These are phyloP conservation scores for Palythoa caribaeorum DNA, from an alignment of 92 coral and sea anemone species.

Conservation along the genomic window DNA sequence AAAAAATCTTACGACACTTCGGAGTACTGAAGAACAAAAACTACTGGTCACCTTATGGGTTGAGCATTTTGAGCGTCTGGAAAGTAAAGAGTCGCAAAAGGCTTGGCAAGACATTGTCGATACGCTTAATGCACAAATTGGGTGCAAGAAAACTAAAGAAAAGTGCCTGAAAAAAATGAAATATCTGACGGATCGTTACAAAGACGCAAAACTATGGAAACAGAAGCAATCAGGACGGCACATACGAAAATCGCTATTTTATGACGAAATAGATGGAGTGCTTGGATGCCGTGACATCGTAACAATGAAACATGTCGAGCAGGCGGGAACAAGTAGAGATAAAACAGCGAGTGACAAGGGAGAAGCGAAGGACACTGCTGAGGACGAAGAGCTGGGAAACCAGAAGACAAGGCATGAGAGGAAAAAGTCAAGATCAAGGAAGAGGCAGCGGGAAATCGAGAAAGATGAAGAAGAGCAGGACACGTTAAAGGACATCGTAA, in stretches of 20 bases:
- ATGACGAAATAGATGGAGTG: slow-evolving; percentile 59
- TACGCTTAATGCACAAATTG: slow-evolving; percentile 50
- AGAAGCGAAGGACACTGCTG: not conserved
- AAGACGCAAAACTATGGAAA: slow-evolving; percentile 61
- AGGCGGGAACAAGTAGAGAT: slow-evolving; percentile 45
- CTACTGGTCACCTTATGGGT: slow-evolving; percentile 61
- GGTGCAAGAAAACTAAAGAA: slow-evolving; percentile 53
- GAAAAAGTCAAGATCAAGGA: slow-evolving; percentile 33
- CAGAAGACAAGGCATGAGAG: slow-evolving; percentile 12
- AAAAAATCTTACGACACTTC: slow-evolving; percentile 47
- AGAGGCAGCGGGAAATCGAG: slow-evolving; percentile 25
- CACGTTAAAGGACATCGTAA: slow-evolving; percentile 38
- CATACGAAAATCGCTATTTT: slow-evolving; percentile 48
- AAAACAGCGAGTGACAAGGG: slow-evolving; percentile 1
- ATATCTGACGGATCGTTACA: slow-evolving; percentile 65
- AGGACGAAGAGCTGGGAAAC: slow-evolving; percentile 14
- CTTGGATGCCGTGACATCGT: slow-evolving; percentile 71
- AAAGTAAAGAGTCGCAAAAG: slow-evolving; percentile 66
- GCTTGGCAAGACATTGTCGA: slow-evolving; percentile 64
- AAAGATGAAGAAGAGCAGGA: slow-evolving; percentile 37
- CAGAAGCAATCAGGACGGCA: slow-evolving; percentile 64
- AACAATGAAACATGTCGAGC: slow-evolving; percentile 60
- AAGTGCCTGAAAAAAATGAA: slow-evolving; percentile 68
- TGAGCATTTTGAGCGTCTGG: slow-evolving; percentile 57
- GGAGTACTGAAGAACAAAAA: slow-evolving; percentile 59